Evolutionary conservation across 2,797 vertebrate genomes (phyloP), one percentile per base, ranked within the genome.

Genomic region (Anas capensis): DNA sequence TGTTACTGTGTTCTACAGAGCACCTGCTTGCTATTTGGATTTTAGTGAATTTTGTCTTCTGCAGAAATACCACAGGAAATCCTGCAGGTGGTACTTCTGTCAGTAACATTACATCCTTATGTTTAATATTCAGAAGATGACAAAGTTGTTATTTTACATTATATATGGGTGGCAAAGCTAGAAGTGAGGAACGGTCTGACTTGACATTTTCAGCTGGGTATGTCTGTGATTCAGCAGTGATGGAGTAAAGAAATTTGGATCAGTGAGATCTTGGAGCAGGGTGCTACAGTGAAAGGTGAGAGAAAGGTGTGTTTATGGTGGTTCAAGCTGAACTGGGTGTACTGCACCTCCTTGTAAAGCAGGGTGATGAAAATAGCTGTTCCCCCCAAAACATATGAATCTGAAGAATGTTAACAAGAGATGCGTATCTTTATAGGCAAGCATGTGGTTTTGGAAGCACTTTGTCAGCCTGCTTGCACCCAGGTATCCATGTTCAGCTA

Each of bases 371-470:
- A 82, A 44, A 9, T 19, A 68, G n/a, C 38, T 57, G 23, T 34
- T 61, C 29, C 53, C 21, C 40, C n/a, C 5, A 36, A 27, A 53
- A 53, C 31, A 21, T 9, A 16, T 8, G 48, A 66, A 72, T 51
- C 34, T 33, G 60, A 68, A 76, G 46, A n/a, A 18, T 60, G 11
- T n/a, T 82, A 72, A 21, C 38, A 72, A 40, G 70, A 62, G 53
- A 42, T 0, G 1, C 0, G 0, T 38, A 24, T 40, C 66, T 9
- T 78, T 26, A 27, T 36, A 4, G 49, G 65, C 24, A 87, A 42
- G 26, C 54, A 29, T 24, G 19, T 44, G 38, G 14, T 26, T 36
- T 44, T 36, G 51, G 8, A 46, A 36, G 19, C 23, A 2, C 17
- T 17, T 2, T 27, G 21, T 65, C 42, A 11, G 6, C 36, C 48